Evolutionary conservation across 2,113 vertebrate genomes (phyloP).

Genomic region (Chaenocephalus aceratus): DNA sequence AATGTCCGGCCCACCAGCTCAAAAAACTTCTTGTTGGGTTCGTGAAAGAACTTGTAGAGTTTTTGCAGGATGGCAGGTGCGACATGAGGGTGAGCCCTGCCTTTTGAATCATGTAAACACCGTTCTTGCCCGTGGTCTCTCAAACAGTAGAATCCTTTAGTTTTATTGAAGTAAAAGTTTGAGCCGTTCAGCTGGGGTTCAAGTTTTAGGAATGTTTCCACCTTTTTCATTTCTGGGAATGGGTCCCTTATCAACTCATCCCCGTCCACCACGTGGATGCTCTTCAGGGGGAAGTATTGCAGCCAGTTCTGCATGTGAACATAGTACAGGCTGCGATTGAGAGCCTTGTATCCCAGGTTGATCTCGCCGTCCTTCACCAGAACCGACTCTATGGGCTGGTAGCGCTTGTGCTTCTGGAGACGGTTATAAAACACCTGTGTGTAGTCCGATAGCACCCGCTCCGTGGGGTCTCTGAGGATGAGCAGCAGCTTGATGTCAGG

Average conservation of each 20-base stretch:
- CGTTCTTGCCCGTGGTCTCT: constrained; percentile 90
- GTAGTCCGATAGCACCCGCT: constrained; percentile 96
- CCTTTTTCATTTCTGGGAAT: constrained; percentile 92
- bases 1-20: constrained; percentile 94
- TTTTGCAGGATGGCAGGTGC: constrained; percentile 88
- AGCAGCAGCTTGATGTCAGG: constrained; percentile 90
- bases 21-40: constrained; percentile 96
- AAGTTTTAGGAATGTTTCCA: constrained; percentile 92
- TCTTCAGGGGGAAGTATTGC: constrained; percentile 88
- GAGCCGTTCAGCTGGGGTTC: constrained; percentile 92
- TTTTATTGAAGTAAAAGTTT: constrained; percentile 98
- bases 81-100: constrained; percentile 91
- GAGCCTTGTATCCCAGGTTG: constrained; percentile 95
- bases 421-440: constrained; percentile 97
- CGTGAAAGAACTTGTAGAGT: constrained; percentile 91
- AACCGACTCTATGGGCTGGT: constrained; percentile 90
- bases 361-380: constrained; percentile 90
- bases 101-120: constrained; percentile 96
- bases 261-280: constrained; percentile 94
- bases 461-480: constrained; percentile 94
- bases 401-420: constrained; percentile 93
- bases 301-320: constrained; percentile 95
- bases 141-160: constrained; percentile 97
- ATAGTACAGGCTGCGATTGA: constrained; percentile 95
- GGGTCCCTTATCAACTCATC: constrained; percentile 93